Evolutionary conservation across 2,888 invertebrate genomes (phyloP), one percentile per base, ranked within the genome.

Genomic region (Latrodectus elegans): DNA sequence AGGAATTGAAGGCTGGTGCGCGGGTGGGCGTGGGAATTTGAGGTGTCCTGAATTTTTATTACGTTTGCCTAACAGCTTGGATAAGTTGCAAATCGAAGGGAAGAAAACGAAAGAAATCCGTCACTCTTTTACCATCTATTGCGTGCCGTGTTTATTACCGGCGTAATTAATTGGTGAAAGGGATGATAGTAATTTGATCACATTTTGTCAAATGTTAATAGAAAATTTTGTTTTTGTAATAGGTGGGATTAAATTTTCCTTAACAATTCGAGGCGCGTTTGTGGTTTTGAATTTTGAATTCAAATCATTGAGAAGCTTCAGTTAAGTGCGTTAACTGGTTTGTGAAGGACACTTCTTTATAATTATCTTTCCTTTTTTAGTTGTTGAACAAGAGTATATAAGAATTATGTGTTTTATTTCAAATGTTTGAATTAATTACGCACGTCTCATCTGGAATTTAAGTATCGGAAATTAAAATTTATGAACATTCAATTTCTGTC

Each of bases 41-140:
- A 12, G 53, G 52, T 73, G 73, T 73, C 53, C 55, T 14, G 53
- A 38, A 81, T 81, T 78, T 70, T 73, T 78, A 68, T 84, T 64
- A 53, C 64, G 11, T 60, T 60, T 60, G 12, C 55, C 60, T 60
- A 60, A 15, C 60, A 60, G 60, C n/a, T 60, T 12, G 60, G 60
- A 15, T 60, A 60, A 60, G n/a, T 60, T 60, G 12, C 10, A 60
- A 60, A 60, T 60, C 60, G n/a, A 12, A 60, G 3, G 60, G n/a
- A 60, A 60, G 60, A 60, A 60, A 10, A 15, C 6, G 38, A 60
- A 10, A 60, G 60, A 60, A 60, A n/a, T 6, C 12, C 12, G 12
- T 60, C 60, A 60, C 14, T n/a, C 38, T 38, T 38, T 38, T 38
- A 1, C 38, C 38, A 2, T 38, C 38, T 6, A 38, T 38, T 38